Conservation (phyloP, 2,113 vertebrate genomes). For the Aplodontia rufa region DNA sequence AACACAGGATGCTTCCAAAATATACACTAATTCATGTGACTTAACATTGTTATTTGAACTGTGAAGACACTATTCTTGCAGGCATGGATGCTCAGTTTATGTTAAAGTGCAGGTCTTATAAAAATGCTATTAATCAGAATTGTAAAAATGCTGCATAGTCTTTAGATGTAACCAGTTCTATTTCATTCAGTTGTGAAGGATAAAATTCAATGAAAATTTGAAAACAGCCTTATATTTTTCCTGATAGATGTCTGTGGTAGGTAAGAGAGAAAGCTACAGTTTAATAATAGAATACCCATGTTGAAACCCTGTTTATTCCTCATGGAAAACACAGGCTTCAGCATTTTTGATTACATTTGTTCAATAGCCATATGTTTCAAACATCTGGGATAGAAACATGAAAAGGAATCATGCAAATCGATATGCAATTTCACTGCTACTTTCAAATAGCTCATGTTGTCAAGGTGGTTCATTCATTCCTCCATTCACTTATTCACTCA, state of each 20-base stretch:
- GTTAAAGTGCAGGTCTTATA: neutral
- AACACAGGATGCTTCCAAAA: neutral
- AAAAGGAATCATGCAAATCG: constrained; percentile 18
- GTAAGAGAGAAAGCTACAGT: neutral
- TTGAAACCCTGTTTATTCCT: neutral
- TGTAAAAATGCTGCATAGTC: neutral
- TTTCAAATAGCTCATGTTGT: neutral
- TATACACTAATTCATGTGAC: neutral
- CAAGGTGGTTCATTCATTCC: neutral
- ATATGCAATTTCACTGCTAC: neutral
- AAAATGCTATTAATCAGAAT: neutral
- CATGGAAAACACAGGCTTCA: neutral
- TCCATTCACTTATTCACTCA: neutral
- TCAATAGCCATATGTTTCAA: constrained; percentile 19
- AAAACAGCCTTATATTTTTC: neutral
- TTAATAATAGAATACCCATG: neutral
- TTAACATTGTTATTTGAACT: neutral
- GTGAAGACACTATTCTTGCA: neutral
- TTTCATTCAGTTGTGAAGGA: neutral
- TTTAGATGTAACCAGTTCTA: neutral
- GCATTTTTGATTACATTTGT: constrained; percentile 12
- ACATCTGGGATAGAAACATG: constrained; percentile 15
- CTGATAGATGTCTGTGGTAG: neutral
- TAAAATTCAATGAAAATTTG: constrained; percentile 21
- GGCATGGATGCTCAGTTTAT: neutral